A percentile compares a stretch with the other conserved stretches of the same genome.
These are phyloP conservation scores for Dryoscopus gambensis DNA, from an alignment of 2,113 vertebrate genomes.

Conservation along the genomic window DNA sequence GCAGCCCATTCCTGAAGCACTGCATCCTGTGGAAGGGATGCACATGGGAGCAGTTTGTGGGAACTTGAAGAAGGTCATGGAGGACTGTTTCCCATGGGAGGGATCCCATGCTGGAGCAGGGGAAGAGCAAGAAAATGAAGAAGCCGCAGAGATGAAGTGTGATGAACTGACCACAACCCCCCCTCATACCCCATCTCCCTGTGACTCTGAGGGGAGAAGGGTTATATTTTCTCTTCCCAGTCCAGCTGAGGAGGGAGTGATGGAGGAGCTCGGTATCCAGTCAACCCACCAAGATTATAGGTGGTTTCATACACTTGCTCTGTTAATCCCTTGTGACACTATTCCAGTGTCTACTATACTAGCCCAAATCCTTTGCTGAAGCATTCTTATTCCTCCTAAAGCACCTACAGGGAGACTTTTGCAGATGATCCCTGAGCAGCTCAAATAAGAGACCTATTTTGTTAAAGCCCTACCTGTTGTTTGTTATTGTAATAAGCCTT, in stretches of 20 bases:
- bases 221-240: neutral
- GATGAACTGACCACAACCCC: no score
- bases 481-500: constrained; percentile 28
- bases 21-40: neutral
- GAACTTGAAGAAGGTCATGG: neutral
- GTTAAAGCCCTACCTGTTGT: constrained; percentile 24
- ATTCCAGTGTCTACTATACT: neutral
- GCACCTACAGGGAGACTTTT: neutral
- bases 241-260: neutral
- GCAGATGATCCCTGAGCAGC: constrained; percentile 1
- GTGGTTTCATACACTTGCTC: neutral
- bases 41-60: neutral
- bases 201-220: neutral
- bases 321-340: neutral
- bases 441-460: neutral
- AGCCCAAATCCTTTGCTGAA: neutral
- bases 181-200: neutral
- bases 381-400: neutral
- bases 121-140: neutral
- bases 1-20: neutral
- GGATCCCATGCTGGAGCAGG: neutral
- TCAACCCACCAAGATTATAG: neutral
- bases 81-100: neutral
- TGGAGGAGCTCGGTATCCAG: neutral
- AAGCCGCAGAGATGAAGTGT: neutral